These are phyloP conservation scores for Eufriesea mexicana DNA, from an alignment of 1,140 invertebrate genomes.

Conservation along the genomic window DNA sequence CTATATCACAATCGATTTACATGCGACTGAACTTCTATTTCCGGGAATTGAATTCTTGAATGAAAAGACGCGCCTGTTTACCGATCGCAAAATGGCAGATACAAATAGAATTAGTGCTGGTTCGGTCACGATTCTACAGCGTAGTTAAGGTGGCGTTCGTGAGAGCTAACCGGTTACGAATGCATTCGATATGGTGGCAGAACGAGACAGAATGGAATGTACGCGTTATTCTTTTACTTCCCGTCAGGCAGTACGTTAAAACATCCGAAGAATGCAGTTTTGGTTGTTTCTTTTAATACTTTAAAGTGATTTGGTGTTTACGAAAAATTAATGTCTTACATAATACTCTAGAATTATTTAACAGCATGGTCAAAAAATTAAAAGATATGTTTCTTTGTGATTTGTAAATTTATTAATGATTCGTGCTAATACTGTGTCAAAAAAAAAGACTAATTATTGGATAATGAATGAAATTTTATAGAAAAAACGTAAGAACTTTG, in stretches of 20 bases:
- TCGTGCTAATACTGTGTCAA: too few species aligned
- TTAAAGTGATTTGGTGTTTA: too few species aligned
- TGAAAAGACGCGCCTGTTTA: constrained; percentile 46
- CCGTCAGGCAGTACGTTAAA: too few species aligned
- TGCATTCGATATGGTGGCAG: neutral
- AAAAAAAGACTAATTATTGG: too few species aligned
- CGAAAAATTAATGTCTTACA: too few species aligned
- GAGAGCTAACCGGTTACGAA: constrained; percentile 10
- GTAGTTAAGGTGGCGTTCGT: constrained; percentile 23
- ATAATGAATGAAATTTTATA: too few species aligned
- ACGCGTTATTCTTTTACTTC: neutral
- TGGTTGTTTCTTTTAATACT: too few species aligned
- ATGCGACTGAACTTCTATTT: neutral
- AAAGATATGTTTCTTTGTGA: neutral
- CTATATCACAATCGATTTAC: constrained; percentile 17
- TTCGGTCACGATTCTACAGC: constrained; percentile 15
- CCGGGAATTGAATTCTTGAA: neutral
- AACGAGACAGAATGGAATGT: neutral
- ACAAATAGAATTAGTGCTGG: constrained; percentile 14
- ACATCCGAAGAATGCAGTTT: too few species aligned
- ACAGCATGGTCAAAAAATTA: neutral
- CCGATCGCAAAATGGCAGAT: constrained; percentile 62
- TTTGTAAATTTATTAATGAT: too few species aligned
- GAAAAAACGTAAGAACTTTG: too few species aligned
- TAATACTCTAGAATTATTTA: too few species aligned